These are phyloP conservation scores for Pristiophorus japonicus DNA, from an alignment of 2,113 vertebrate species.

Conservation along the genomic window DNA sequence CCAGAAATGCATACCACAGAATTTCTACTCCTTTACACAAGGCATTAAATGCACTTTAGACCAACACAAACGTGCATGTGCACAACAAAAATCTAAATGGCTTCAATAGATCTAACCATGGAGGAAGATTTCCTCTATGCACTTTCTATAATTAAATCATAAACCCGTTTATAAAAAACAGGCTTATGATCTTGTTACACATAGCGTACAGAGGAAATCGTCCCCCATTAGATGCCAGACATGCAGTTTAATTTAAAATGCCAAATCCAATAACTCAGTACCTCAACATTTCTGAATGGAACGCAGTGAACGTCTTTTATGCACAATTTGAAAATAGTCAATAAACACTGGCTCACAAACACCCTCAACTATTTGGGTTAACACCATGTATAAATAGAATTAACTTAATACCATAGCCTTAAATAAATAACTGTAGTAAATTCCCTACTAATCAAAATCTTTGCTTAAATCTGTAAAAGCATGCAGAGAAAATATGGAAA, in stretches of 20 bases:
- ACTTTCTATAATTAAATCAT: not conserved
- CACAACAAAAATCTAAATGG: too few species aligned
- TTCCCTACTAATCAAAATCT: not conserved
- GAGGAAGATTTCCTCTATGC: too few species aligned
- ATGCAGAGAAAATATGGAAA: not conserved
- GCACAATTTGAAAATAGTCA: not conserved
- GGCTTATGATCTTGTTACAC: not conserved
- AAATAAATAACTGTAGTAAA: not conserved
- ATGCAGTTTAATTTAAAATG: not conserved
- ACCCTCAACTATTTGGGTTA: not conserved
- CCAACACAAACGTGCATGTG: too few species aligned
- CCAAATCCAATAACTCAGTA: not conserved
- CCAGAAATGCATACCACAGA: too few species aligned
- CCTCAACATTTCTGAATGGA: slow-evolving; percentile 1
- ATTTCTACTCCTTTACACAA: too few species aligned
- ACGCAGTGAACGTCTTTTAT: not conserved
- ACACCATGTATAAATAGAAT: not conserved
- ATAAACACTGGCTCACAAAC: not conserved
- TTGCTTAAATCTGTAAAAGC: not conserved
- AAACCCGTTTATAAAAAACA: not conserved
- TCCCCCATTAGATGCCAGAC: not conserved
- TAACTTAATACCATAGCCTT: not conserved
- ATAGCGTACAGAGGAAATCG: not conserved
- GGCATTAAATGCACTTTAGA: too few species aligned
- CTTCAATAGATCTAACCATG: too few species aligned